Base-by-base conservation (phyloP, 1,140 invertebrate genomes). In the Dreissena polymorpha region DNA sequence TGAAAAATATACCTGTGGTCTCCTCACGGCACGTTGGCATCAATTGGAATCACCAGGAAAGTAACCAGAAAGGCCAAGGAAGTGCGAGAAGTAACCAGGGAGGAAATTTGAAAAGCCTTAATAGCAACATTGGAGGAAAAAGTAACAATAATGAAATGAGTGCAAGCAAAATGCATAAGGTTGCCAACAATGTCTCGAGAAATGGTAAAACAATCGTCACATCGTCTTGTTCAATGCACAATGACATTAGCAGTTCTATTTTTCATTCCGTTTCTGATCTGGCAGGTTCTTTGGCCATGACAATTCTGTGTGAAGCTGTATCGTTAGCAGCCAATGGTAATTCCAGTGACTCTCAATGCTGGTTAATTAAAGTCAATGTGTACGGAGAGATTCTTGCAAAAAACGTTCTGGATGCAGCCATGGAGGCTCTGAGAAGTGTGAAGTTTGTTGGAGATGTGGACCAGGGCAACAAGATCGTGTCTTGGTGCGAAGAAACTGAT, bases 401-500 rank as follows among this genome's bases (percentile, higher is more conserved):
- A 6, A 73, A 64, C 51, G 67, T 82, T 55, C 39, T 82, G 39
- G 25, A 63, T 18, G 64, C 79, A 10, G 53, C 70, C 8, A 10
- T 82, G 18, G 6, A 23, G 50, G 63, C 79, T 1, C 18, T 25
- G 0, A 29, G 63, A 53, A 73, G 68, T 64, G 13, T 69, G 0
- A 16, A 49, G 2, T 39, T 39, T 2, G 39, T 39, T 39, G 8
- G 39, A 39, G 39, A 39, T 5, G 10, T 68, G 10, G 70, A 82
- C 10, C 79, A 74, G 50, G 39, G 39, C 39, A 82, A 68, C 27
- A 82, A 68, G 39, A 51, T 82, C 8, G 79, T 82, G 60, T 73
- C 79, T 67, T 82, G 79, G 79, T 82, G 70, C 27, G 69, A 73
- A 8, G 70, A 73, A 27, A 81, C 79, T 25, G 60, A 81, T n/a